phyloP scores from a whole-genome alignment of 2,797 vertebrate species.

The Crax fasciolata region DNA sequence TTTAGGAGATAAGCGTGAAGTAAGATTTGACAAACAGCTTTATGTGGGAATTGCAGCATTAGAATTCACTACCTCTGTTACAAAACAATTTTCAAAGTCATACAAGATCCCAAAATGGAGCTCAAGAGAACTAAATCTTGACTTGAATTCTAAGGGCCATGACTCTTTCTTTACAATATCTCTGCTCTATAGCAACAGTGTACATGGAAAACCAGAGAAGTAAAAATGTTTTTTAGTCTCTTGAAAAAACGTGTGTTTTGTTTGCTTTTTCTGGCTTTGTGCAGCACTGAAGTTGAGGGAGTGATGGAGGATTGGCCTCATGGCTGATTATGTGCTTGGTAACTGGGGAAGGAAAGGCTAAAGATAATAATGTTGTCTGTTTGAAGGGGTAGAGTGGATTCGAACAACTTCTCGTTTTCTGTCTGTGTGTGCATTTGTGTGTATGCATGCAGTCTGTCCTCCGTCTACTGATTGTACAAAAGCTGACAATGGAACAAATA shows the following conservation, averaged over 20 bases:
- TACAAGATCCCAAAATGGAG: not conserved
- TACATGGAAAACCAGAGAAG: not conserved
- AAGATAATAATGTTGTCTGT: not conserved
- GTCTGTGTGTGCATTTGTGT: not conserved
- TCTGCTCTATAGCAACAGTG: not conserved
- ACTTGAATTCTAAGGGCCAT: not conserved
- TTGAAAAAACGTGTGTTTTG: not conserved
- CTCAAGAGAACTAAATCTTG: not conserved
- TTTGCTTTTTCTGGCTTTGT: not conserved
- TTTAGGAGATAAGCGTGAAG: not conserved
- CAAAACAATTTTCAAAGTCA: not conserved
- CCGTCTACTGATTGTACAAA: not conserved
- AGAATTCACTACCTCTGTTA: not conserved
- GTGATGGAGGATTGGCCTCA: not conserved
- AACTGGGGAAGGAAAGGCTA: not conserved
- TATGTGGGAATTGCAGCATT: not conserved
- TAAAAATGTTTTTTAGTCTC: not conserved
- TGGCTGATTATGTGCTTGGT: not conserved
- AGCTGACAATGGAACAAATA: not conserved
- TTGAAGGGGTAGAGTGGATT: not conserved
- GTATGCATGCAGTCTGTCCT: not conserved
- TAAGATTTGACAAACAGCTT: not conserved
- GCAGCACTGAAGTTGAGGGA: not conserved
- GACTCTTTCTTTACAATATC: not conserved
- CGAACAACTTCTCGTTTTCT: not conserved